These are phyloP conservation scores for Drosophila bifasciata DNA, from an alignment of 1,140 invertebrate species.

Conservation along the genomic window DNA sequence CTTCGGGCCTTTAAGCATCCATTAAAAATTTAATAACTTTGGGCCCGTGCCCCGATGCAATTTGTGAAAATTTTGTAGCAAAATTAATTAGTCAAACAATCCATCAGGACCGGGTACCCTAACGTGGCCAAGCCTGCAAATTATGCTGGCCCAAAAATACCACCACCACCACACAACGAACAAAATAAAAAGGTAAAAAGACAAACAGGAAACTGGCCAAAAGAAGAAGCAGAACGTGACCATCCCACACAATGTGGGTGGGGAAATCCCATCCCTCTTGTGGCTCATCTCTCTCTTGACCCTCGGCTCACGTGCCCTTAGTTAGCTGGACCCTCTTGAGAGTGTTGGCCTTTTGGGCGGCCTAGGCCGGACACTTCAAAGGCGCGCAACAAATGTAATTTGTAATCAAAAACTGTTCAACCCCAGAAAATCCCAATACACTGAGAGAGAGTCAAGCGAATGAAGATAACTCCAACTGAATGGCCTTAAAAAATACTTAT, in stretches of 20 bases:
- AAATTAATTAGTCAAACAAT: slow-evolving; percentile 72
- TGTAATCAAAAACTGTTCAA: slow-evolving; percentile 65
- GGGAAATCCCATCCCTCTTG: slow-evolving; percentile 4
- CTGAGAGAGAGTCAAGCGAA: slow-evolving; percentile 15
- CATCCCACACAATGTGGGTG: slow-evolving; percentile 18
- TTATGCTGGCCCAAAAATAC: slow-evolving; percentile 45
- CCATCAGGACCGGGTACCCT: slow-evolving; percentile 51
- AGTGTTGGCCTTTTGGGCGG: slow-evolving; percentile 7
- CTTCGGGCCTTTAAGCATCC: slow-evolving; percentile 44
- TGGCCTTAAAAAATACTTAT: slow-evolving; percentile 24
- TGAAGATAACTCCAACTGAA: slow-evolving; percentile 5
- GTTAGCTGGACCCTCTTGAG: slow-evolving; percentile 28
- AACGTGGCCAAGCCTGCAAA: slow-evolving; percentile 36
- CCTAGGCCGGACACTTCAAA: slow-evolving; percentile 54
- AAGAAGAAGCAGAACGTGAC: slow-evolving; percentile 35
- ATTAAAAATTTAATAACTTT: slow-evolving; percentile 62
- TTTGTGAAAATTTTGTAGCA: slow-evolving; percentile 53
- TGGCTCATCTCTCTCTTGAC: slow-evolving; percentile 7
- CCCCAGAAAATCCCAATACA: slow-evolving; percentile 48
- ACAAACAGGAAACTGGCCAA: slow-evolving; percentile 11
- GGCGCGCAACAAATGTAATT: slow-evolving; percentile 52
- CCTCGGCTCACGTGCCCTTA: slow-evolving; percentile 28
- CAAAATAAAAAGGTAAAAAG: slow-evolving; percentile 38
- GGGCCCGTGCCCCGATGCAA: slow-evolving; percentile 42
- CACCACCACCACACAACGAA: background rate